Base-by-base conservation (phyloP, 2,888 invertebrate species). In the Mesorhabditis sp. region DNA sequence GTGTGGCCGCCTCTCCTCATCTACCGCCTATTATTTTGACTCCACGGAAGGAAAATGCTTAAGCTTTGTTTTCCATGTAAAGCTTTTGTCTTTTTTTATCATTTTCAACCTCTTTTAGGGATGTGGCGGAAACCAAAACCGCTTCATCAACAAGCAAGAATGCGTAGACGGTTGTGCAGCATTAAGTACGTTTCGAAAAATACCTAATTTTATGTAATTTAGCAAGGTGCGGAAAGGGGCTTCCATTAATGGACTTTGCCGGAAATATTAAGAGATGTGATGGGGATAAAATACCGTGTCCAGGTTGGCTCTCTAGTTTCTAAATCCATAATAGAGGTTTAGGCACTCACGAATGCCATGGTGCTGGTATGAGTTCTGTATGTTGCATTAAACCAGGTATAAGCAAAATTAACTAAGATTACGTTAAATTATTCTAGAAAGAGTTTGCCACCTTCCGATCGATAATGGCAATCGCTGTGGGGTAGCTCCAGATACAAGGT, bases 91-190 rank as follows among this genome's bases (percentile, higher is more conserved):
- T 5, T 43, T 5, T 64, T 62, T 68, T 62, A 7, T 68, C 41
- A 7, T 45, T 67, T 68, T 65, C 66, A 71, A 75, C 73, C 41
- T 50, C n/a, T 50, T 50, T 50, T 10, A 79, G 68, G 81, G 81
- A 43, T 81, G 81, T 67, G 81, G 81, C n/a, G 81, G 81, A 6
- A 81, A 81, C 73, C 79, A 78, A 70, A 80, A 80, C 63, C 71
- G 80, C 4, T 80, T 80, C 65, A 50, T 70, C 10, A 76, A 75
- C 43, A 74, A 74, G 45, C 73, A 78, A 10, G 79, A 81, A 6
- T 81, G 81, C 64, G 45, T 76, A 13, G 72, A 76, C 44, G 81
- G 81, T 4, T 81, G 81, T 62, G 69, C 72, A 42, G 76, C 78
- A 66, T 66, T 81, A 45, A 72, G 79, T 79, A 64, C n/a, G 61